Conservation (phyloP, 2,797 vertebrate species). For the Meda fulgida region DNA sequence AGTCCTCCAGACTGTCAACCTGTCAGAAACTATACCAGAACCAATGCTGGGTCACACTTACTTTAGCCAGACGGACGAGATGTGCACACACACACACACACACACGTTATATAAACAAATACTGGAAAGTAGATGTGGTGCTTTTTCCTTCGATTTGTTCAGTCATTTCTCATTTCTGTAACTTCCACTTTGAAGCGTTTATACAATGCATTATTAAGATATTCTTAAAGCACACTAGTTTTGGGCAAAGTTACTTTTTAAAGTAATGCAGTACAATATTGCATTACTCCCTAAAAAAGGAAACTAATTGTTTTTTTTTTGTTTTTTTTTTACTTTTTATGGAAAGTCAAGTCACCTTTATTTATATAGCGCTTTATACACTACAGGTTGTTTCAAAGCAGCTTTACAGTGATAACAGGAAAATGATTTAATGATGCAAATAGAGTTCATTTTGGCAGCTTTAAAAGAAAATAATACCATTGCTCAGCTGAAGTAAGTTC, state of each 20-base stretch:
- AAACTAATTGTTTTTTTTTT: too few species aligned
- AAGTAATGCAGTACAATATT: too few species aligned
- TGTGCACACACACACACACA: background rate
- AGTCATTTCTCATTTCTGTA: background rate
- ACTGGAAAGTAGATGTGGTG: background rate
- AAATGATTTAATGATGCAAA: too few species aligned
- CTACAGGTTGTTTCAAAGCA: background rate
- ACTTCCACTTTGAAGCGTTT: background rate
- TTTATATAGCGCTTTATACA: background rate
- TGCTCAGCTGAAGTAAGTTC: too few species aligned
- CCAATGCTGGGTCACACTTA: background rate
- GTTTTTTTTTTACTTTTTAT: background rate
- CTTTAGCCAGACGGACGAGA: background rate
- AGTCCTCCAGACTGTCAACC: background rate
- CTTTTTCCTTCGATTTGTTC: background rate
- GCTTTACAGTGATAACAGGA: too few species aligned
- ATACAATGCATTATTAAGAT: background rate
- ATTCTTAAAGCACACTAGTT: background rate
- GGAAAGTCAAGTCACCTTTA: background rate
- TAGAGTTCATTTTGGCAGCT: too few species aligned
- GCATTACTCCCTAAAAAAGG: too few species aligned
- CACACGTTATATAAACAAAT: conserved; percentile 3
- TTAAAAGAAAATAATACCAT: too few species aligned
- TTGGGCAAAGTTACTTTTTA: background rate
- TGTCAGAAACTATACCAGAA: conserved; percentile 1